phyloP scores from a whole-genome alignment of 2,888 invertebrate genomes.

The Temnothorax ravouxi region DNA sequence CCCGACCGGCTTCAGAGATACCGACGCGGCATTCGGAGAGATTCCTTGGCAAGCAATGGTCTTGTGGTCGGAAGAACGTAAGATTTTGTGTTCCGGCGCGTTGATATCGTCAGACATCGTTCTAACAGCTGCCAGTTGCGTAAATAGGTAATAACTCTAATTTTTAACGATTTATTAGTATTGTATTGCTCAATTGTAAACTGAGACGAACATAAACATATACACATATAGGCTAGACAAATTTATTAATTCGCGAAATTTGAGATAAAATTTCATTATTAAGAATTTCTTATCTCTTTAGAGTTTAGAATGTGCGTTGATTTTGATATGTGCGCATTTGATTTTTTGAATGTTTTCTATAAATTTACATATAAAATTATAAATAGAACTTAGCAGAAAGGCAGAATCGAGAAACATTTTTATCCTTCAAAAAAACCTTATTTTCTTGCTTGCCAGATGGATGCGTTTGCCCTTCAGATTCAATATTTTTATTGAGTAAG shows the following conservation, averaged over 20 bases:
- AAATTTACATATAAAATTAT: conserved; percentile 9
- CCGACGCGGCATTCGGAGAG: conserved; percentile 92
- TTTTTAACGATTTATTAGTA: not conserved
- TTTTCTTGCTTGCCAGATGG: not conserved
- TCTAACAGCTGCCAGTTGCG: conserved; percentile 93
- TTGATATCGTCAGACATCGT: conserved; percentile 92
- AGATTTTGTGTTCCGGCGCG: conserved; percentile 93
- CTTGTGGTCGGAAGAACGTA: conserved; percentile 90
- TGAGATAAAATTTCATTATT: not conserved
- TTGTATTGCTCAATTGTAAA: not conserved
- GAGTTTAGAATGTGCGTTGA: not conserved
- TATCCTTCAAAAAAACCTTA: not conserved
- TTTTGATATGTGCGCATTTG: not conserved
- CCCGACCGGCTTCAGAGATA: conserved; percentile 72
- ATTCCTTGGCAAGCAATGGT: conserved; percentile 96
- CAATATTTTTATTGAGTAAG: not conserved
- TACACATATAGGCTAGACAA: not conserved
- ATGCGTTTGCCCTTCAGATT: not conserved
- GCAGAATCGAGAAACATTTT: not conserved
- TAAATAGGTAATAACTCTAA: conserved; percentile 90
- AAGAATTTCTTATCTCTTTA: not conserved
- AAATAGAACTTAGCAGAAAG: not conserved
- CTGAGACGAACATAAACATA: not conserved
- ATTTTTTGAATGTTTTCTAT: not conserved
- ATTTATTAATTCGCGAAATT: not conserved